Evolutionary conservation across 2,113 vertebrate species (phyloP).

Genomic region (Salvelinus namaycush): DNA sequence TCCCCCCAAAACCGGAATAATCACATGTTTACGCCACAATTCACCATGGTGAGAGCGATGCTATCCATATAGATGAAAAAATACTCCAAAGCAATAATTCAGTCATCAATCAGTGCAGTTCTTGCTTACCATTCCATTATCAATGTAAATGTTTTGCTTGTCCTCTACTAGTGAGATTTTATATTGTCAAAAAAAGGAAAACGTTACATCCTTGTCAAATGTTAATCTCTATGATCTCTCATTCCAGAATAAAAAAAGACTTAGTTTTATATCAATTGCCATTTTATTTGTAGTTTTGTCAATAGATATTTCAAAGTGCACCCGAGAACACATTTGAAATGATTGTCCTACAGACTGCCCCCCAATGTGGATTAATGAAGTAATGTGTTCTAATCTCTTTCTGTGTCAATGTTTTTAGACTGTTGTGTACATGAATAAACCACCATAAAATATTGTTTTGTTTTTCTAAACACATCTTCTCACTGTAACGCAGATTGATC

Average conservation of each 20-base stretch:
- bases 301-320: slow-evolving; percentile 70
- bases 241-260: slow-evolving; percentile 51
- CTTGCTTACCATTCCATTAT: slow-evolving; percentile 49
- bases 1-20: slow-evolving; percentile 62
- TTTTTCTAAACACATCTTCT: slow-evolving; percentile 36
- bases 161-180: slow-evolving; percentile 75
- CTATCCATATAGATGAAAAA: slow-evolving; percentile 67
- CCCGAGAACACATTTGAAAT: slow-evolving; percentile 66
- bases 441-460: slow-evolving; percentile 59
- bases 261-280: slow-evolving; percentile 76
- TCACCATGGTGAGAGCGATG: slow-evolving; percentile 72
- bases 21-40: slow-evolving; percentile 67
- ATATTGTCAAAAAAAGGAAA: slow-evolving; percentile 69
- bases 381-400: slow-evolving; percentile 69
- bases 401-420: slow-evolving; percentile 80
- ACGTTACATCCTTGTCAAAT: slow-evolving; percentile 60
- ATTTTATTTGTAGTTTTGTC: slow-evolving; percentile 73
- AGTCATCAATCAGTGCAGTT: slow-evolving; percentile 44
- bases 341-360: slow-evolving; percentile 65
- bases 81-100: slow-evolving; percentile 80
- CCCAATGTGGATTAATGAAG: slow-evolving; percentile 48
- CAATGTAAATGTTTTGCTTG: slow-evolving; percentile 66
- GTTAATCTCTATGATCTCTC: slow-evolving; percentile 53
- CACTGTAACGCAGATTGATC: slow-evolving; percentile 55
- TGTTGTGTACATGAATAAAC: slow-evolving; percentile 76